A percentile compares a stretch with the other conserved stretches of the same genome.
phyloP scores from a whole-genome alignment of 2,797 vertebrate species.

The Melanotaenia trifasciata region DNA sequence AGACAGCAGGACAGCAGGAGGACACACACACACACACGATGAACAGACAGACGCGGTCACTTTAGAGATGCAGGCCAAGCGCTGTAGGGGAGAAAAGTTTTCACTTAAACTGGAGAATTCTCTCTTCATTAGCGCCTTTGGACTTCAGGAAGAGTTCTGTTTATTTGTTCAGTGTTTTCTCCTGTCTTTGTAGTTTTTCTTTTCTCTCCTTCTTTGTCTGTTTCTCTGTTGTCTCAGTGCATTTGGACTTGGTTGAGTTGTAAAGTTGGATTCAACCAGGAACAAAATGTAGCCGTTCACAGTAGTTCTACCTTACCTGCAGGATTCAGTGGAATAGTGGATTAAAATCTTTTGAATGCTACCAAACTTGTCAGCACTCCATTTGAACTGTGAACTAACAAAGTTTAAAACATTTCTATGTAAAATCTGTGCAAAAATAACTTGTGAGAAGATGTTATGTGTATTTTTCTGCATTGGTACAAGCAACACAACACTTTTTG shows the following conservation, averaged over 20 bases:
- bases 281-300: conserved; percentile 50
- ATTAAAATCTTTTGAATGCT: conserved; percentile 16
- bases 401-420: not conserved
- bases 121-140: conserved; percentile 85
- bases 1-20: conserved; percentile 89
- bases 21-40: conserved; percentile 79
- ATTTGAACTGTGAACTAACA: not conserved
- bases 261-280: conserved; percentile 70
- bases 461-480: not conserved
- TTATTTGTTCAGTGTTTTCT: conserved; percentile 73
- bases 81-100: conserved; percentile 88
- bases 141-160: conserved; percentile 82
- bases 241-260: conserved; percentile 68
- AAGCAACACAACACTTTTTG: too few relatives aligned
- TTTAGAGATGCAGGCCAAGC: conserved; percentile 88
- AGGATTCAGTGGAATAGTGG: conserved; percentile 14
- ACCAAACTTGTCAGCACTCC: conserved; percentile 7
- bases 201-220: conserved; percentile 69
- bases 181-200: conserved; percentile 74
- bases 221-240: conserved; percentile 68
- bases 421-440: not conserved
- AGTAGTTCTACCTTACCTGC: conserved; percentile 58
- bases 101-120: conserved; percentile 84
- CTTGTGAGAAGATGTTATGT: not conserved
- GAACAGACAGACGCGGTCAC: conserved; percentile 90